phyloP scores from a whole-genome alignment of 92 coral and sea anemone species.

The Parazoanthus darwini region DNA sequence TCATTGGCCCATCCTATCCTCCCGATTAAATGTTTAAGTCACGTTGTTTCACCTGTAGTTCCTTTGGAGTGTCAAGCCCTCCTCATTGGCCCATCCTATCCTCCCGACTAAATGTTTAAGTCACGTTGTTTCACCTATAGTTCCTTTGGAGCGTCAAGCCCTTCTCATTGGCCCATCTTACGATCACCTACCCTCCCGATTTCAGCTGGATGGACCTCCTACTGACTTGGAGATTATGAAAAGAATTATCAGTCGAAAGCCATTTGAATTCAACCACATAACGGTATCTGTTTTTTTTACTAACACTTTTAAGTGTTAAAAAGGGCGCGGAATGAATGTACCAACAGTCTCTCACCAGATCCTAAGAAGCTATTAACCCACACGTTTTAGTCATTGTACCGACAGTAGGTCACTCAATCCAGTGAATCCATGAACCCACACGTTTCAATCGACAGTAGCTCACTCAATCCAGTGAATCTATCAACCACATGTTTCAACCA shows the following conservation, averaged over 20 bases:
- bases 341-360: background rate
- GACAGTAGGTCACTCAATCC: background rate
- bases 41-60: background rate
- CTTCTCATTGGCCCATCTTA: constrained; percentile 38
- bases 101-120: too few relatives aligned
- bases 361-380: background rate
- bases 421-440: too few relatives aligned
- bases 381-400: too few relatives aligned
- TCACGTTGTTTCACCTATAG: background rate
- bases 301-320: background rate
- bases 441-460: too few relatives aligned
- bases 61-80: too few relatives aligned
- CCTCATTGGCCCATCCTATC: constrained; percentile 19
- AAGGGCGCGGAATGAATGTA: too few relatives aligned
- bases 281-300: background rate
- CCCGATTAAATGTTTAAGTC: too few relatives aligned
- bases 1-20: background rate
- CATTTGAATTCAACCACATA: constrained; percentile 4
- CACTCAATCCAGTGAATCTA: too few relatives aligned
- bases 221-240: constrained; percentile 22
- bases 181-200: background rate
- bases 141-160: constrained; percentile 8
- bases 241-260: constrained; percentile 1
- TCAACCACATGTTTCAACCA: too few relatives aligned
- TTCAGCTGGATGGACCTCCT: background rate